Base-by-base conservation (phyloP, 1,140 invertebrate species). In the Atta colombica region DNA sequence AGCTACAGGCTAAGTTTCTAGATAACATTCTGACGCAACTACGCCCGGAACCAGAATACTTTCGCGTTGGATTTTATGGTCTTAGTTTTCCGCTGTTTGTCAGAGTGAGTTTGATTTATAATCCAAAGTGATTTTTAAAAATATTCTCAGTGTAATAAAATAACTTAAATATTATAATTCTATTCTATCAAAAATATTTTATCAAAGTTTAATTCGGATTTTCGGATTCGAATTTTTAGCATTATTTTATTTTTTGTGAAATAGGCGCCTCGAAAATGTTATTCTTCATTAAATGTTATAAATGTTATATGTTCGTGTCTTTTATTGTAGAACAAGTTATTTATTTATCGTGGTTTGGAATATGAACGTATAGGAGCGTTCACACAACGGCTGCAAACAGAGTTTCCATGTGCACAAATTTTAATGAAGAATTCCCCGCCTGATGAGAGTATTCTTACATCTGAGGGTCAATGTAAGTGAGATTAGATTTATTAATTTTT, bases 321-420 rank as follows among this genome's bases (percentile, higher is more conserved):
- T 35, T 51, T 4, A 12, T 74, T 97, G 21, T 95, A 99, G 98
- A 99, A 99, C 92, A 99, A 99, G 94, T 97, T 99, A 88, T 99
- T 99, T 95, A 97, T 99, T 31, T 99, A 99, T 95, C 97, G 99
- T 81, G 99, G 99, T 0, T 96, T 99, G 90, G 98, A 99, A 93
- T 99, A 99, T 94, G 99, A 99, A 95, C 97, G 98, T 88, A 98
- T 99, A 89, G 98, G 97, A 78, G 98, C 98, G 53, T 99, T 99
- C 93, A 99, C 98, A 12, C 98, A 99, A 91, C 96, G 99, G 58
- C 95, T 99, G 66, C 98, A 99, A 95, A 98, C 97, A 0, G 98
- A 99, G 95, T 99, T 99, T 96, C 98, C 99, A 4, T 96, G 97
- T 49, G 98, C 98, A 28, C 98, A 98, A 93, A 97, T 99, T 91